Evolutionary conservation across 2,113 vertebrate species (phyloP).

Genomic region (Hippocampus mohnikei): DNA sequence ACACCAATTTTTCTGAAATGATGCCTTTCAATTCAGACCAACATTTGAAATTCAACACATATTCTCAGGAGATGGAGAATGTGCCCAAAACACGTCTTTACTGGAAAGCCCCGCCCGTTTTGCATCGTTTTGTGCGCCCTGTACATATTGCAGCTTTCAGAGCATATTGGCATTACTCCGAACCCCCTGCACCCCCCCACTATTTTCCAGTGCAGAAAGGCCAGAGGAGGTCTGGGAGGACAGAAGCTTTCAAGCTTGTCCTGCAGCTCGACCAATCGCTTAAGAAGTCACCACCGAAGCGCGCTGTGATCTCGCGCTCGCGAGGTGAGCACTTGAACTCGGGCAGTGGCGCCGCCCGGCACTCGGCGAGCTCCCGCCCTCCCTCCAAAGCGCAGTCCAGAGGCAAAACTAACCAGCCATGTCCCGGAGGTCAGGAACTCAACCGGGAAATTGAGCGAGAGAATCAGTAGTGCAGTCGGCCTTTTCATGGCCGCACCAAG

Average conservation of each 20-base stretch:
- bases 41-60: no score
- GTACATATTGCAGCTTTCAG: background rate
- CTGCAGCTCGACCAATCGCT: background rate
- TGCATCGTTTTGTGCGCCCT: background rate
- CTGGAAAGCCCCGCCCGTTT: no score
- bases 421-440: background rate
- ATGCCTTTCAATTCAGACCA: no score
- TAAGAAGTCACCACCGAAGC: background rate
- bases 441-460: background rate
- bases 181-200: no score
- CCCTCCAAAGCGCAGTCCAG: background rate
- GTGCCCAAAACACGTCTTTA: no score
- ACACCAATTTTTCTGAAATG: no score
- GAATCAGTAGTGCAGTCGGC: background rate
- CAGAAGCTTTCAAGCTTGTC: slow-evolving; percentile 1
- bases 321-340: background rate
- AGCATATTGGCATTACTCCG: background rate
- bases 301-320: background rate
- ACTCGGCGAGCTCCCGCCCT: background rate
- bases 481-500: background rate
- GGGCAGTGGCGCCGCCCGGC: background rate
- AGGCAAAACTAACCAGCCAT: slow-evolving; percentile 1
- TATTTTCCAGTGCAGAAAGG: background rate
- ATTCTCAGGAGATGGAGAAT: no score
- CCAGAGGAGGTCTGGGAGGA: background rate